Evolutionary conservation across 1,140 invertebrate species (phyloP), one percentile per base, ranked within the genome.

Genomic region (Helicorthomorpha holstii): DNA sequence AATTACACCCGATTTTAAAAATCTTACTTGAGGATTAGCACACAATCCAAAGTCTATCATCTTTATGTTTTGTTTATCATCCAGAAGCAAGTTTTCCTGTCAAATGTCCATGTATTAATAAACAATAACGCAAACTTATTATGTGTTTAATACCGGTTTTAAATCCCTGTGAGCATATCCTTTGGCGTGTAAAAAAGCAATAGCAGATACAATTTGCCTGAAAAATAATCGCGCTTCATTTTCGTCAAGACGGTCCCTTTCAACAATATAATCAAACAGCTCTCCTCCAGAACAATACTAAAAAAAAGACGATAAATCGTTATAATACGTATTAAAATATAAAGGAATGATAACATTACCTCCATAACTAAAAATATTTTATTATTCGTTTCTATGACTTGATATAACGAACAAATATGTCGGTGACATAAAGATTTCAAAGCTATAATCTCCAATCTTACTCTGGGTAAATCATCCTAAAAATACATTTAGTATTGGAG

Each of bases 11-110:
- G n/a, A n/a, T n/a, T 49, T 34, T 14, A 16, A 49, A 23, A 60
- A 53, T 14, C 59, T 58, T 60, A 70, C 69, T 64, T 67, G 71
- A 14, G 84, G 84, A 62, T 81, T 81, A 1, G 86, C 84, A 72
- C 86, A 89, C 7, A 92, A 68, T 27, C 88, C 88, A 75, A 92
- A 92, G 67, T 92, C 87, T 57, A 92, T 92, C 43, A 92, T 64
- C 64, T 90, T 90, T 21, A 92, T 68, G 61, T 82, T 81, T 55
- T 86, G 76, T 48, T 85, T 74, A 61, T 77, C 78, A 59, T 88
- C 81, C 48, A 92, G 62, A 24, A 92, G 65, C 46, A 92, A 74
- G 68, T 92, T 89, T 71, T 88, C 84, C 80, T 82, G 10, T 38
- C 34, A 38, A 38, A 38, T 10, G 10, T n/a, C 34, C 34, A 38